phyloP scores from a whole-genome alignment of 2,113 vertebrate species.

The Agelaius phoeniceus region DNA sequence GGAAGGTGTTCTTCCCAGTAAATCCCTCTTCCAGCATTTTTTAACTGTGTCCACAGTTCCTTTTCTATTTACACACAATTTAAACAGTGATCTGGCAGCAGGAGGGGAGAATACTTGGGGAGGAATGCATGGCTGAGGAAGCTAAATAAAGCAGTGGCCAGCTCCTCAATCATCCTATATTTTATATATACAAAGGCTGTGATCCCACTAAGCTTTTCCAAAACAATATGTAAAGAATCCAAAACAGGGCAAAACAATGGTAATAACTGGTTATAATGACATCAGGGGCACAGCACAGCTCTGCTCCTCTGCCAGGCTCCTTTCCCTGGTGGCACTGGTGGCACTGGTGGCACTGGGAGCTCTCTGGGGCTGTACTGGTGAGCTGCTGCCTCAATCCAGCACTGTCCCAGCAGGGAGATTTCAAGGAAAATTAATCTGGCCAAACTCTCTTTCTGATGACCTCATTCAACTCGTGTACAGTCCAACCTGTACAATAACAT shows the following conservation, averaged over 20 bases:
- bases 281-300: background rate
- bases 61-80: slow-evolving; percentile 55
- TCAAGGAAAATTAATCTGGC: background rate
- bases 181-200: slow-evolving; percentile 60
- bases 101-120: slow-evolving; percentile 44
- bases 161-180: slow-evolving; percentile 61
- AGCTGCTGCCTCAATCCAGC: background rate
- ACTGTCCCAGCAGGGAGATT: background rate
- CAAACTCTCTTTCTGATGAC: background rate
- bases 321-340: background rate
- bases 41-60: background rate
- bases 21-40: background rate
- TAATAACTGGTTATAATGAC: slow-evolving; percentile 45
- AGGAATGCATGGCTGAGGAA: slow-evolving; percentile 44
- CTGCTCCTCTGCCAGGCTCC: background rate
- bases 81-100: slow-evolving; percentile 68
- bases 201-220: slow-evolving; percentile 51
- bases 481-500: background rate
- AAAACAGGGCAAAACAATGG: background rate
- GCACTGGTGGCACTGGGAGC: background rate
- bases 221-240: slow-evolving; percentile 58
- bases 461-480: background rate
- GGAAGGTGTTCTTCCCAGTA: background rate
- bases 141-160: slow-evolving; percentile 58
- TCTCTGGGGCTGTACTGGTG: background rate